These are phyloP conservation scores for Hypena proboscidalis DNA, from an alignment of 2,888 invertebrate genomes.

Conservation along the genomic window DNA sequence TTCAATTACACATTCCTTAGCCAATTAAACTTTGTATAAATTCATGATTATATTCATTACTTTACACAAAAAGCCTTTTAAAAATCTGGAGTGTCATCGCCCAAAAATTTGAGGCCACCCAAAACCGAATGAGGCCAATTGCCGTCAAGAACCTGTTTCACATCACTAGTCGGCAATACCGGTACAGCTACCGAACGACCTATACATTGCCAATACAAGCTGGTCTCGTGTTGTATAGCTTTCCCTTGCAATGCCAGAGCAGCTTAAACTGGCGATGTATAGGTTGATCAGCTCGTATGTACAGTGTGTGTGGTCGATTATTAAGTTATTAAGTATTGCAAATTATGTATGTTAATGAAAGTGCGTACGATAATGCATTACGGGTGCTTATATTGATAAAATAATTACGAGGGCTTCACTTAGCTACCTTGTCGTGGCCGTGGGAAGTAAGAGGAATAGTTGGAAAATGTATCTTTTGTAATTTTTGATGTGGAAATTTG, in stretches of 20 bases:
- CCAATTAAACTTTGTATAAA: no score
- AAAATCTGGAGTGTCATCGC: not conserved
- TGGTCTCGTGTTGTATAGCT: no score
- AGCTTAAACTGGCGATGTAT: no score
- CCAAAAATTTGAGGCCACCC: constrained; percentile 21
- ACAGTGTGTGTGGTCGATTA: constrained; percentile 63
- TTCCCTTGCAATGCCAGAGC: no score
- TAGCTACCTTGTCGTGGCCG: not conserved
- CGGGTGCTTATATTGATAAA: constrained; percentile 3
- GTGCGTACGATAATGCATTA: constrained; percentile 14
- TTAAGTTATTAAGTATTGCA: constrained; percentile 72
- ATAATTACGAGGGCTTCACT: constrained; percentile 1
- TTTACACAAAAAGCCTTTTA: no score
- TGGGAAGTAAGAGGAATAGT: not conserved
- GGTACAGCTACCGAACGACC: no score
- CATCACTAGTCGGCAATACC: constrained; percentile 37
- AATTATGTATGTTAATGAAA: constrained; percentile 49
- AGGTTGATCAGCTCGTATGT: no score
- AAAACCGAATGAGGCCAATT: constrained; percentile 12
- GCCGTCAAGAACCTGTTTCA: constrained; percentile 27
- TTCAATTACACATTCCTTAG: no score
- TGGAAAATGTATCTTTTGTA: no score
- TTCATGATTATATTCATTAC: no score
- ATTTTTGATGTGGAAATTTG: no score
- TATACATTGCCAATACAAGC: no score